Evolutionary conservation across 1,140 invertebrate genomes (phyloP).

Genomic region (Forficula auricularia): DNA sequence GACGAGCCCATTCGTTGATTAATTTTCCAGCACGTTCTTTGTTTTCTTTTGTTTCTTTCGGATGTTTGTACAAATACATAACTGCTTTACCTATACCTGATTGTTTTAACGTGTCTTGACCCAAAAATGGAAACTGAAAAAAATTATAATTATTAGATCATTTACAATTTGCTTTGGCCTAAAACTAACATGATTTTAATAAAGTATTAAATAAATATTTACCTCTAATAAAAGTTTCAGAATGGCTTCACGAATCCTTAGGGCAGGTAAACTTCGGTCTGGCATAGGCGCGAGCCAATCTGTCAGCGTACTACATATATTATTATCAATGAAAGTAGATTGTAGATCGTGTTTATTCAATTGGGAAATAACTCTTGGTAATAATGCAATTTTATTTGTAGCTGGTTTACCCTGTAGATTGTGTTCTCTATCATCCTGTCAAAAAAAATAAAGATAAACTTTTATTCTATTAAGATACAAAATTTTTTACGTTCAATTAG

Average conservation of each 20-base stretch:
- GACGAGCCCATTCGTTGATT: constrained; percentile 91
- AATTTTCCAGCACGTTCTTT: constrained; percentile 75
- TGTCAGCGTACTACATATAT: constrained; percentile 77
- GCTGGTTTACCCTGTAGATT: constrained; percentile 71
- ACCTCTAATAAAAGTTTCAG: constrained; percentile 77
- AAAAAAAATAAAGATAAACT: constrained; percentile 6
- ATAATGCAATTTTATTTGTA: constrained; percentile 78
- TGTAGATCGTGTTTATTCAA: constrained; percentile 89
- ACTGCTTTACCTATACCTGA: constrained; percentile 95
- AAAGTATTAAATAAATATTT: constrained; percentile 22
- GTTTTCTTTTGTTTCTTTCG: constrained; percentile 89
- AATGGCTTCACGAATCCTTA: constrained; percentile 77
- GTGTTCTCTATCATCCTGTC: constrained; percentile 65
- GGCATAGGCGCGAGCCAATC: constrained; percentile 98
- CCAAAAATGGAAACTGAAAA: constrained; percentile 73
- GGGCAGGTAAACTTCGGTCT: constrained; percentile 82
- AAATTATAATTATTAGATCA: constrained; percentile 4
- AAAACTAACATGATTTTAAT: constrained; percentile 10
- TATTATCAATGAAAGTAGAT: constrained; percentile 87
- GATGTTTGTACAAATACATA: constrained; percentile 99
- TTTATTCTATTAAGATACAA: background rate
- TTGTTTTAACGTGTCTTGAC: constrained; percentile 76
- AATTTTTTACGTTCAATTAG: background rate
- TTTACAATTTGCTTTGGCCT: background rate
- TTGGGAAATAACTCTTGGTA: constrained; percentile 74